Evolutionary conservation across 2,797 vertebrate genomes (phyloP).

Genomic region (Periparus ater): DNA sequence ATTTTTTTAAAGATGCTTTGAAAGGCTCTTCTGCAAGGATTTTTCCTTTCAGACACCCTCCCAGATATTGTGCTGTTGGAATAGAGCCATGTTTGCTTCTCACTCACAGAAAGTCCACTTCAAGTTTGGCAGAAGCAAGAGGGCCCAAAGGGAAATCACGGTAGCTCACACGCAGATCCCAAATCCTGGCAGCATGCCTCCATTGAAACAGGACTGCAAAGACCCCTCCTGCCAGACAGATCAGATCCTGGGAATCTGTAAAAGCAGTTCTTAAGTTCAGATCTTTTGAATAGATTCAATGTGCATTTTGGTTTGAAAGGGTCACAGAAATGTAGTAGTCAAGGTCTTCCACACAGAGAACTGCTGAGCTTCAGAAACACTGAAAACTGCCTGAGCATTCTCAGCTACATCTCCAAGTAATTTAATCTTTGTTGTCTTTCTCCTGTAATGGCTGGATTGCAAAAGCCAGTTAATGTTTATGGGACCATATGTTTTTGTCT

Average conservation of each 20-base stretch:
- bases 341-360: background rate
- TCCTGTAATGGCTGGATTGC: background rate
- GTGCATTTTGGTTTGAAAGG: background rate
- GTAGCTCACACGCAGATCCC: slow-evolving; percentile 26
- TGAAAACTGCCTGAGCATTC: background rate
- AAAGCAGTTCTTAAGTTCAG: background rate
- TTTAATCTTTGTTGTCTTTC: background rate
- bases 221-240: background rate
- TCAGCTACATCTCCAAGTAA: background rate
- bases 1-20: background rate
- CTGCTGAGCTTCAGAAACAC: background rate
- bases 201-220: background rate
- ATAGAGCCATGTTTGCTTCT: slow-evolving; percentile 31
- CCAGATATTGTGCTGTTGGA: slow-evolving; percentile 18
- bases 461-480: slow-evolving; percentile 22
- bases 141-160: background rate
- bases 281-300: background rate
- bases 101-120: slow-evolving; percentile 42
- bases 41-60: background rate
- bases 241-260: background rate
- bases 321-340: background rate
- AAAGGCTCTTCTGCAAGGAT: background rate
- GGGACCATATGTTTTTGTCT: slow-evolving; percentile 8
- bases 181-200: slow-evolving; percentile 29
- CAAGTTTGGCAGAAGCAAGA: slow-evolving; percentile 24